Base-by-base conservation (phyloP, 2,113 vertebrate genomes). In the Baryphthengus martii region DNA sequence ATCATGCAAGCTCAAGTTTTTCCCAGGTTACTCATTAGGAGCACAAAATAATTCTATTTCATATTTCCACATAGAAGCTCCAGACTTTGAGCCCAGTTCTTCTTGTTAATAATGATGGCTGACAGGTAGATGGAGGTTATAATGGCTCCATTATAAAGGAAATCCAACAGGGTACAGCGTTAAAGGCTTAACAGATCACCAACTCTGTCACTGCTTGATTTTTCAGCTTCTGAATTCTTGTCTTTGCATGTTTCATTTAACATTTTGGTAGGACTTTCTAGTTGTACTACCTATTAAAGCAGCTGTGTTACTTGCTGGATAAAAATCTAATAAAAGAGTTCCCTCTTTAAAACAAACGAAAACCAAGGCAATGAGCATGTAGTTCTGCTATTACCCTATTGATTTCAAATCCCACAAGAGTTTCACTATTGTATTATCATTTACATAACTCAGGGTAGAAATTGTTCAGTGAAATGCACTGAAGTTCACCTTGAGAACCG, bases 131-230 rank as follows among this genome's bases (percentile, higher is more conserved):
- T n/a, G 26, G n/a, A 90, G 62, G 68, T 88, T 88, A 47, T 9
- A 88, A 59, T 35, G 24, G 37, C 33, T 93, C 52, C 61, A 29
- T 65, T 86, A 72, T 17, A 78, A 65, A 94, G n/a, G n/a, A 88
- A 88, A 84, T 7, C 14, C 76, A 40, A 71, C 85, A 90, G 26
- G 62, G 82, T n/a, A 88, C 14, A 71, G 62, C 94, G 76, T 81
- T 78, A 78, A 84, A 81, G 85, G 88, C 87, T 95, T 89, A 55
- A 68, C 56, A 96, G 79, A 31, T 90, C 66, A 89, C 47, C 80
- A 75, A 68, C 44, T 86, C 62, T 39, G 49, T 35, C 68, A 62
- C 42, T 72, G 40, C 58, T 72, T 90, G 67, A 94, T 85, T 81
- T 61, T 89, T 81, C 5, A 3, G 94, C 56, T 89, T 90, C 86